Percentiles rank a stretch among this genome's conserved stretches.
phyloP scores from a whole-genome alignment of 2,113 vertebrate species.

The Lepisosteus osseus region DNA sequence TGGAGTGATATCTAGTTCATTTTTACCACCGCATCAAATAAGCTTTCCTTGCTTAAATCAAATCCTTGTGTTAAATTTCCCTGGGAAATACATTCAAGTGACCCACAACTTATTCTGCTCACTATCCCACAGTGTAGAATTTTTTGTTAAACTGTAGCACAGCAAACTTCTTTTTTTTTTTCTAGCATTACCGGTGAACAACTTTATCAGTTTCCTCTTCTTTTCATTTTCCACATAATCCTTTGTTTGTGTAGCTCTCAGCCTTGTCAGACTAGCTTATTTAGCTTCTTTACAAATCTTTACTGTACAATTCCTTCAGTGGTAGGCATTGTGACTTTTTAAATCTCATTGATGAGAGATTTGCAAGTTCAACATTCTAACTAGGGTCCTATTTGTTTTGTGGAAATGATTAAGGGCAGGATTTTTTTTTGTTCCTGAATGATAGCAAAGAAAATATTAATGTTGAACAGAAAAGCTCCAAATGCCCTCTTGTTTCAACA shows the following conservation, averaged over 20 bases:
- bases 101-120: no score
- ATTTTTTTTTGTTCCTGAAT: conserved; percentile 10
- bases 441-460: conserved; percentile 7
- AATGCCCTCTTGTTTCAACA: conserved; percentile 5
- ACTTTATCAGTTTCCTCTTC: conserved; percentile 5
- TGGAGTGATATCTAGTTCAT: no score
- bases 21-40: no score
- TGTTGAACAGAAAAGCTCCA: background rate
- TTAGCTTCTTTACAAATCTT: background rate
- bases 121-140: no score
- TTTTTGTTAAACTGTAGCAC: no score
- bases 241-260: conserved; percentile 8
- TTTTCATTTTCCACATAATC: background rate
- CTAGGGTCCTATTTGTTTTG: conserved; percentile 1
- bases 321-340: background rate
- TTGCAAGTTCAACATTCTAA: background rate
- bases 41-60: no score
- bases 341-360: conserved; percentile 12
- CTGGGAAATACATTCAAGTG: no score
- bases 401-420: background rate
- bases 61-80: no score
- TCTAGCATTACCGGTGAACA: background rate
- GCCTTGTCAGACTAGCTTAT: background rate
- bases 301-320: background rate
- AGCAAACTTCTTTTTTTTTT: no score